phyloP scores from a whole-genome alignment of 2,888 invertebrate genomes.

The Cantharis rustica region DNA sequence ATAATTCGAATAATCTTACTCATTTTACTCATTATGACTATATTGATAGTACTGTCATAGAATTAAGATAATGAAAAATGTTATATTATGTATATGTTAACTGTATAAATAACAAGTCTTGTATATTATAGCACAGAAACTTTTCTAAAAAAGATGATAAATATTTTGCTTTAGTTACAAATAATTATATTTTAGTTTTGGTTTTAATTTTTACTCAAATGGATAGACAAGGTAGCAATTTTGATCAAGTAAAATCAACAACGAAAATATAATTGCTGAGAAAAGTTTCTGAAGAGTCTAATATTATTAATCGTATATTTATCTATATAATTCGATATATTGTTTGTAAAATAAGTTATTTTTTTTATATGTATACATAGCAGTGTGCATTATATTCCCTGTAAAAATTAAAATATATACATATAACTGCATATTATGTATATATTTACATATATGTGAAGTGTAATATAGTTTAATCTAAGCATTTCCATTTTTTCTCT shows the following conservation, averaged over 20 bases:
- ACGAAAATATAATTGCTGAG: not conserved
- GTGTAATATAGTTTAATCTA: not conserved
- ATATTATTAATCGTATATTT: conserved; percentile 23
- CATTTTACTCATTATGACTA: conserved; percentile 10
- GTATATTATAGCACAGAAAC: not conserved
- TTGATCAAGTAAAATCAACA: not conserved
- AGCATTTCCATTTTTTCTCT: not conserved
- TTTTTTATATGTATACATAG: conserved; percentile 41
- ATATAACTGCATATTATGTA: not conserved
- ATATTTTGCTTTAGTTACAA: not conserved
- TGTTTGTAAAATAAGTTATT: conserved; percentile 42
- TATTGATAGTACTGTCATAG: conserved; percentile 9
- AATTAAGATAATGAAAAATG: conserved; percentile 24
- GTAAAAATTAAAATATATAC: conserved; percentile 32
- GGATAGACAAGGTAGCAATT: not conserved
- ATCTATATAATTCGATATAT: conserved; percentile 41
- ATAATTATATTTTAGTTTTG: not conserved
- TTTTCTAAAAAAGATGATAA: not conserved
- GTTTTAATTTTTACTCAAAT: not conserved
- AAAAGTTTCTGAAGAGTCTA: conserved; percentile 3
- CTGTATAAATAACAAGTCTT: conserved; percentile 40
- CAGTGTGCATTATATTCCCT: conserved; percentile 41
- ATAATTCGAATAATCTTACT: conserved; percentile 9
- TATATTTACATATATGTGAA: not conserved
- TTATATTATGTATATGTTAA: conserved; percentile 47